phyloP scores from a whole-genome alignment of 2,888 invertebrate species.

The Horisme vitalbata region DNA sequence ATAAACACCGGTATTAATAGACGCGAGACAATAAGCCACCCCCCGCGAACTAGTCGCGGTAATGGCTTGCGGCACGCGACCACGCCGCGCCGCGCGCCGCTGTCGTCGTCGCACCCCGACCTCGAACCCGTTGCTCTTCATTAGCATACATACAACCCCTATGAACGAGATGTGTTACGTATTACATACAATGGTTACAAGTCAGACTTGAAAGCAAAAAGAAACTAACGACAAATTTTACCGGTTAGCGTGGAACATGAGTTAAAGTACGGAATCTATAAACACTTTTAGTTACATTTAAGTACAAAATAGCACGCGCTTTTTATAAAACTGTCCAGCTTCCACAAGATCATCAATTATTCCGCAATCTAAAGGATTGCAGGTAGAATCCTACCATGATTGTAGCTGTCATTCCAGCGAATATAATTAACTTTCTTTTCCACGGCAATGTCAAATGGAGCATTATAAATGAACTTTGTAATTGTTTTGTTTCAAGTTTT shows the following conservation, averaged over 20 bases:
- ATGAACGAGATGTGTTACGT: conserved; percentile 44
- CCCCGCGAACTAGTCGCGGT: conserved; percentile 66
- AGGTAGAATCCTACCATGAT: conserved; percentile 51
- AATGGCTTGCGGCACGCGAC: conserved; percentile 73
- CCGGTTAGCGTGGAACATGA: not conserved
- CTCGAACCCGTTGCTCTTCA: conserved; percentile 55
- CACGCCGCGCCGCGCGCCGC: conserved; percentile 43
- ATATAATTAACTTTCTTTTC: conserved; percentile 70
- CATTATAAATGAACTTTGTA: conserved; percentile 59
- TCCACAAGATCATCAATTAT: conserved; percentile 60
- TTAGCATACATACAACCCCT: conserved; percentile 59
- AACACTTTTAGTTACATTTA: no score
- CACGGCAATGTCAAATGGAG: conserved; percentile 51
- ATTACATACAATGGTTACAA: conserved; percentile 38
- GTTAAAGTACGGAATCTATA: no score
- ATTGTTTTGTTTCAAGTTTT: conserved; percentile 34
- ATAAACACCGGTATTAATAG: conserved; percentile 75
- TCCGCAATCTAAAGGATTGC: conserved; percentile 59
- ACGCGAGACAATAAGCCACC: conserved; percentile 78
- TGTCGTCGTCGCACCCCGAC: conserved; percentile 57
- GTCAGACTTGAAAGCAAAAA: conserved; percentile 22
- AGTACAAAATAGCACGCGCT: not conserved
- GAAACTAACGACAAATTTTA: conserved; percentile 5
- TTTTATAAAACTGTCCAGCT: not conserved
- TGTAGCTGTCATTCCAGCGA: conserved; percentile 57